Base-by-base conservation (phyloP, 1,140 invertebrate species). In the Drosophila nikananu region DNA sequence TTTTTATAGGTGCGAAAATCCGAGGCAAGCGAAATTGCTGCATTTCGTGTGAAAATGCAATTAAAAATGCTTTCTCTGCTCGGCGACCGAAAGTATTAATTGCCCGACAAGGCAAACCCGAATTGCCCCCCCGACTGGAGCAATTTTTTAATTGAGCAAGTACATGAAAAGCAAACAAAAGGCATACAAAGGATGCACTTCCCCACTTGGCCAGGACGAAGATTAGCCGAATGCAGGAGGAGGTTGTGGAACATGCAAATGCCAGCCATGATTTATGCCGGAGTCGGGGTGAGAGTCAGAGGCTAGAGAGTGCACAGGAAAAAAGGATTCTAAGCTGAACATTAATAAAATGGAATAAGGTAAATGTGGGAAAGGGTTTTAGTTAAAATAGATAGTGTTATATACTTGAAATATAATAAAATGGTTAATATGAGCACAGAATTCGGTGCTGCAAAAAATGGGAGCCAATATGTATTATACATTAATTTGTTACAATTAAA, bases 91-190 rank as follows among this genome's bases (percentile, higher is more conserved):
- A 86, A 78, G 75, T 89, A 87, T 89, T 87, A 87, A 87, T 87
- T 89, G 84, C 62, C 66, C 52, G 72, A 77, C 75, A 87, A 68
- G 71, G 84, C 77, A 79, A 83, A 61, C 65, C 73, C 63, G 48
- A 60, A 57, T 60, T 59, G 41, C 57, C 48, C 41, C 66, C 66
- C 76, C n/a, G 3, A 48, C 46, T 59, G 52, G 19, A 48, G 83
- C 80, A 81, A 89, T 87, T 87, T 89, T 87, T 89, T 87, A 87
- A 87, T 89, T 80, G 83, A 87, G 80, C 84, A 79, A 81, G 79
- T 86, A 78, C 84, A 81, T 80, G 79, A 66, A 82, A 73, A 61
- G 76, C 83, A 86, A 87, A 87, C 77, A 83, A 80, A 72, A 71
- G 76, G 80, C 83, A 58, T 62, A 81, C 67, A 86, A 82, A 82